Percentiles rank a stretch among this genome's conserved stretches.
These are phyloP conservation scores for Macropodus opercularis DNA, from an alignment of 2,797 vertebrate species.

Conservation along the genomic window DNA sequence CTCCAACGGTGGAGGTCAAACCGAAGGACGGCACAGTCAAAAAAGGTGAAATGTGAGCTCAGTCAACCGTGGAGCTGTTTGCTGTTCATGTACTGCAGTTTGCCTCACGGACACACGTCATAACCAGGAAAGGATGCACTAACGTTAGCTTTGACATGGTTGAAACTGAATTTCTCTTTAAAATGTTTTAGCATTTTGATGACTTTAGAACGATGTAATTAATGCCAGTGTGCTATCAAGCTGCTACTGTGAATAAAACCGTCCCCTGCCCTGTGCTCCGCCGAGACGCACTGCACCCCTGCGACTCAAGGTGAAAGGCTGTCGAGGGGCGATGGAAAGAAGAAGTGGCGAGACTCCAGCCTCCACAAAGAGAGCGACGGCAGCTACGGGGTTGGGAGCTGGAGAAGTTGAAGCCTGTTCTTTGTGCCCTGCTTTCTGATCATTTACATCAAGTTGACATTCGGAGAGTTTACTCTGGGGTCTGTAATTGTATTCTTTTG, in stretches of 20 bases:
- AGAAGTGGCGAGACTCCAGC: conserved; percentile 31
- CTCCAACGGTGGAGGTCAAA: conserved; percentile 56
- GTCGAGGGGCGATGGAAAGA: conserved; percentile 48
- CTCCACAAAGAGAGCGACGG: conserved; percentile 25
- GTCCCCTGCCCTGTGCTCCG: conserved; percentile 4
- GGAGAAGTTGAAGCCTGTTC: conserved; percentile 82
- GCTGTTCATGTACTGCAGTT: too few relatives aligned
- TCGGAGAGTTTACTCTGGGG: conserved; percentile 99
- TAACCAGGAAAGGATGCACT: too few relatives aligned
- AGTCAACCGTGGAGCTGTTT: too few relatives aligned
- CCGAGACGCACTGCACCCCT: conserved; percentile 35
- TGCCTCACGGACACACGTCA: too few relatives aligned
- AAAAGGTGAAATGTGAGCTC: conserved; percentile 51
- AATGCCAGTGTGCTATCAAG: conserved; percentile 14
- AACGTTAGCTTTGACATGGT: too few relatives aligned
- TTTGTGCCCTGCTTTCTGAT: conserved; percentile 93
- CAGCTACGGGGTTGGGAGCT: conserved; percentile 6
- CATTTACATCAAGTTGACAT: conserved; percentile 99
- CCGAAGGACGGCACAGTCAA: conserved; percentile 54
- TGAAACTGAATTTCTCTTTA: too few relatives aligned
- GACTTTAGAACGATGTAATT: too few relatives aligned
- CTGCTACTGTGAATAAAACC: conserved; percentile 25
- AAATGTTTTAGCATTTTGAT: too few relatives aligned
- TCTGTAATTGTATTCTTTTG: conserved; percentile 99
- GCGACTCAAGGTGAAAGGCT: conserved; percentile 49